A percentile compares a stretch with the other conserved stretches of the same genome.
These are phyloP conservation scores for Leuciscus waleckii DNA, from an alignment of 2,797 vertebrate species.

Conservation along the genomic window DNA sequence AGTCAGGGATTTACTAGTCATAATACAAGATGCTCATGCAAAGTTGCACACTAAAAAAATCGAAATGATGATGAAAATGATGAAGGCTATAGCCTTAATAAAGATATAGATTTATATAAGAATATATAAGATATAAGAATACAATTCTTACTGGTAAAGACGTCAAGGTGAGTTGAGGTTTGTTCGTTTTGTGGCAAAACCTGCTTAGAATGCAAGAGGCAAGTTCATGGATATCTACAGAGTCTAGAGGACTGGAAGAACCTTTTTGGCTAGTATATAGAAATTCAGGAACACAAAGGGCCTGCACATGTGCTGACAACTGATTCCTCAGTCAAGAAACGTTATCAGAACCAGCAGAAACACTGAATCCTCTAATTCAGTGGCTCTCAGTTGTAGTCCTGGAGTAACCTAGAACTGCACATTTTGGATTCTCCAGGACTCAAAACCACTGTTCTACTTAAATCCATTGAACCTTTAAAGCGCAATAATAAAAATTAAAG, in stretches of 20 bases:
- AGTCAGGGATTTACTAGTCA: background rate
- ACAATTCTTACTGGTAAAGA: background rate
- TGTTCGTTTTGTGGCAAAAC: background rate
- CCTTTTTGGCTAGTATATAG: background rate
- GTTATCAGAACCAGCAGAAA: background rate
- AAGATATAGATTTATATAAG: no score
- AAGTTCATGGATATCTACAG: background rate
- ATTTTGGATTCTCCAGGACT: background rate
- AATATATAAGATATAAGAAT: no score
- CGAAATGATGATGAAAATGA: no score
- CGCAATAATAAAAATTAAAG: conserved; percentile 15
- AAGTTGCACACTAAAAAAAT: background rate
- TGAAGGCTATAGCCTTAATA: no score
- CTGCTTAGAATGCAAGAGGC: conserved; percentile 1
- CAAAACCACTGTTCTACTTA: background rate
- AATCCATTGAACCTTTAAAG: background rate
- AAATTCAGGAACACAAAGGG: background rate
- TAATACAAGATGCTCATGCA: background rate
- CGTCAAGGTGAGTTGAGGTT: background rate
- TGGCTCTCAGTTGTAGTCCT: background rate
- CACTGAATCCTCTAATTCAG: background rate
- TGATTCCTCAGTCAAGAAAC: background rate
- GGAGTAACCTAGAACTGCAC: background rate
- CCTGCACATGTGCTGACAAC: background rate
- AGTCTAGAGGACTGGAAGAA: background rate